phyloP scores from a whole-genome alignment of 92 coral and sea anemone genomes.

The Zoanthus sansibaricus region DNA sequence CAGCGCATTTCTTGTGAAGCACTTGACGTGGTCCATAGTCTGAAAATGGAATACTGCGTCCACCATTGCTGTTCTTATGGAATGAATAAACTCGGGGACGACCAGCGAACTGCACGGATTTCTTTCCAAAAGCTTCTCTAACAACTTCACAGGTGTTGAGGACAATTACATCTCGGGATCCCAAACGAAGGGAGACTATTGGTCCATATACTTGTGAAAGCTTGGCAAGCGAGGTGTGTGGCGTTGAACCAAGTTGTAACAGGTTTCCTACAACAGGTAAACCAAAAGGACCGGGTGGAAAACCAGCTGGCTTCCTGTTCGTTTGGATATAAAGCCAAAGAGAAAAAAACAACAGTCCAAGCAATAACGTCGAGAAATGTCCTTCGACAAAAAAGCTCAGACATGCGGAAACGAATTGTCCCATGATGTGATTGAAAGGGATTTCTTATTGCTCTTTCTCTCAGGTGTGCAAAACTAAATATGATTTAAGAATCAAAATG shows the following conservation, averaged over 20 bases:
- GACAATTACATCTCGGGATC: conserved; percentile 73
- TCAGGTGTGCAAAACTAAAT: conserved; percentile 1
- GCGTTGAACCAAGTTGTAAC: conserved; percentile 72
- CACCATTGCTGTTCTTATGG: conserved; percentile 51
- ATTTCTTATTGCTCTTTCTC: background rate
- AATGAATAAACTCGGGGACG: conserved; percentile 68
- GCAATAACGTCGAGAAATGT: background rate
- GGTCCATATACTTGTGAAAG: conserved; percentile 72
- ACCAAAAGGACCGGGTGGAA: conserved; percentile 83
- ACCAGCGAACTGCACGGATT: conserved; percentile 58
- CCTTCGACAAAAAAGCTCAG: conserved; percentile 17
- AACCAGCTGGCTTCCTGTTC: conserved; percentile 38
- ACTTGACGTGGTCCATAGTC: conserved; percentile 68
- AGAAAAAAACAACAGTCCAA: conserved; percentile 12
- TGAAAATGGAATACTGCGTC: conserved; percentile 72
- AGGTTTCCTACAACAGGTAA: conserved; percentile 78
- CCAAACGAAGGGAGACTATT: conserved; percentile 71
- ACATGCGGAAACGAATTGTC: background rate
- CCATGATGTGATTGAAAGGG: background rate
- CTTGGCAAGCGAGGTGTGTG: conserved; percentile 68
- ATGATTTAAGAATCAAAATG: conserved; percentile 15
- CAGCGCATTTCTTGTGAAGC: conserved; percentile 63
- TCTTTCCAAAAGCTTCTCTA: conserved; percentile 71
- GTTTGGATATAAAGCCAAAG: conserved; percentile 16
- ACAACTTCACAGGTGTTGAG: conserved; percentile 63